Base-by-base conservation (phyloP, 2,797 vertebrate genomes). In the Micropoecilia bifurca region DNA sequence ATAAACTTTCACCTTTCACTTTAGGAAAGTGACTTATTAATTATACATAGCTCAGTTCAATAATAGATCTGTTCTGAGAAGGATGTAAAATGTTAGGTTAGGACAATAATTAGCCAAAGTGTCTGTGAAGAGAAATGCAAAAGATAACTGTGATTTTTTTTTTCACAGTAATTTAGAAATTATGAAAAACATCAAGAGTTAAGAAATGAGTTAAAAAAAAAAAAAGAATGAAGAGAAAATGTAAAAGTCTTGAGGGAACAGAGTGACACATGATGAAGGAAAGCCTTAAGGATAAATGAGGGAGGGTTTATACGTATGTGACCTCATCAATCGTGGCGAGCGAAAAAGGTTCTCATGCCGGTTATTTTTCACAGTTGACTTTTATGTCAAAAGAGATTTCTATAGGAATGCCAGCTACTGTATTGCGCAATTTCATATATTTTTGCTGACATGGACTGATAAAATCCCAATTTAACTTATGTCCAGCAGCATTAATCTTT, bases 291-390 rank as follows among this genome's bases (percentile, higher is more conserved):
- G 84, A 81, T 71, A 78, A 87, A 78, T 33, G 53, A 83, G 79
- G 63, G 80, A 63, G 45, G 50, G n/a, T 88, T 82, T 85, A 76
- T 78, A 83, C 80, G 46, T 63, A 84, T 85, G 33, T 84, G 81
- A 89, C 86, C 82, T 86, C 91, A 86, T 92, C 77, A 81, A 43
- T 87, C 18, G 46, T 72, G 77, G 81, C 87, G 76, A 83, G 79
- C 48, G 78, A 85, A 68, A 68, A 85, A 77, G 45, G 55, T 74
- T 87, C 76, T 84, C 76, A 71, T 71, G 75, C 76, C 85, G 3
- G 22, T 81, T 83, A 75, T 81, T 83, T 85, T 81, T 78, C 55
- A 69, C 48, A 71, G 69, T 76, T 79, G 75, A 82, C 47, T 80
- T 83, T 77, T 72, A 73, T 78, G 76, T 84, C 75, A 48, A 6